phyloP scores from a whole-genome alignment of 1,140 invertebrate genomes.

The Carposina sasakii region DNA sequence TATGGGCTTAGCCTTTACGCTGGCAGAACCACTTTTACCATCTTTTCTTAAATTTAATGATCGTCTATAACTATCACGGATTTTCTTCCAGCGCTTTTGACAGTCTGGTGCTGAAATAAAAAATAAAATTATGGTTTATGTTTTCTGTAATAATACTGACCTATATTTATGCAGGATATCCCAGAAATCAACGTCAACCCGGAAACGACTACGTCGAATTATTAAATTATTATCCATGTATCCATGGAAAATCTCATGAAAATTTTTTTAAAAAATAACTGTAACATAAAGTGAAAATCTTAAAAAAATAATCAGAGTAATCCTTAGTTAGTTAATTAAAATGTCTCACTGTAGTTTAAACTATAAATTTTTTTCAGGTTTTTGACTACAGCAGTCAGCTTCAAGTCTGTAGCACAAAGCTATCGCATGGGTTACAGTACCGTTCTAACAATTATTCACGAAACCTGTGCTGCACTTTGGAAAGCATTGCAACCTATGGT shows the following conservation, averaged over 20 bases:
- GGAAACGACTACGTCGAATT: background rate
- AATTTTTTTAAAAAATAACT: background rate
- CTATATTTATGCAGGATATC: background rate
- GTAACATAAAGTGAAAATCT: background rate
- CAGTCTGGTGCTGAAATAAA: slow-evolving; percentile 7
- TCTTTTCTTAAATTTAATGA: slow-evolving; percentile 1
- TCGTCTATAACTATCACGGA: slow-evolving; percentile 3
- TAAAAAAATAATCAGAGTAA: background rate
- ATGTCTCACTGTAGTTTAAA: background rate
- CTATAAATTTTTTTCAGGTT: slow-evolving; percentile 9
- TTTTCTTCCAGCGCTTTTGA: slow-evolving; percentile 3
- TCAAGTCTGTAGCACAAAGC: background rate
- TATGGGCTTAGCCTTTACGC: background rate
- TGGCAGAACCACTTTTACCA: slow-evolving; percentile 2
- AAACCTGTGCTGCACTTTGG: slow-evolving; percentile 6
- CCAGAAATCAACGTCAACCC: background rate
- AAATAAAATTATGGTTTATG: background rate
- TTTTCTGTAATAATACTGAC: background rate
- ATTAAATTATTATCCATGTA: background rate
- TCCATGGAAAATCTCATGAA: background rate
- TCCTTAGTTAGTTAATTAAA: background rate
- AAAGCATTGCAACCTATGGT: slow-evolving; percentile 2
- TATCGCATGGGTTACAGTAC: background rate
- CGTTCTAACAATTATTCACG: background rate
- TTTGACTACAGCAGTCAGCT: background rate